Evolutionary conservation across 2,113 vertebrate species (phyloP).

Genomic region (Xenopus borealis): DNA sequence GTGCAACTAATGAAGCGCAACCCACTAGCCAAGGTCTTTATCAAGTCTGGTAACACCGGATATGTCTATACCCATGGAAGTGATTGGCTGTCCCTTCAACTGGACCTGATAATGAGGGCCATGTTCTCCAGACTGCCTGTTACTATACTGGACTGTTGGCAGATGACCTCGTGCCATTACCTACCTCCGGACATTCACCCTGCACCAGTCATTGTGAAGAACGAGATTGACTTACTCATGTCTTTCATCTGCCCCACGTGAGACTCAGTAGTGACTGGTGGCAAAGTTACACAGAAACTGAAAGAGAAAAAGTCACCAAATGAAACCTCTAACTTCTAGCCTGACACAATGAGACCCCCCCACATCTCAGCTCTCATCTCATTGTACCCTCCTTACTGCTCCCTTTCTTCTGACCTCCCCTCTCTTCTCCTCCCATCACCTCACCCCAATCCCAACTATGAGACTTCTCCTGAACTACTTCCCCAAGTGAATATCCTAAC

Average conservation of each 20-base stretch:
- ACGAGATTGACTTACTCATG: slow-evolving; percentile 48
- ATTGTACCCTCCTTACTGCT: too few relatives aligned
- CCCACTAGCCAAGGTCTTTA: slow-evolving; percentile 37
- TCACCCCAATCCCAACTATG: too few relatives aligned
- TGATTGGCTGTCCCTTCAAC: slow-evolving; percentile 52
- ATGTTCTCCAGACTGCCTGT: slow-evolving; percentile 50
- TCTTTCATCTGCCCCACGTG: slow-evolving; percentile 48
- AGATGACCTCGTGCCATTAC: slow-evolving; percentile 55
- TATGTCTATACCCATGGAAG: slow-evolving; percentile 41
- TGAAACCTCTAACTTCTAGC: too few relatives aligned
- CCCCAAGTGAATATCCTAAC: too few relatives aligned
- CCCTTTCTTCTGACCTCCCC: too few relatives aligned
- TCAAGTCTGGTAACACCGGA: slow-evolving; percentile 50
- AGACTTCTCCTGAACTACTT: too few relatives aligned
- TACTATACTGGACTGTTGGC: slow-evolving; percentile 50
- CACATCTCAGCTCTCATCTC: too few relatives aligned
- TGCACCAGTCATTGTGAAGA: slow-evolving; percentile 35
- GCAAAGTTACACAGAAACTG: too few relatives aligned
- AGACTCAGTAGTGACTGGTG: not conserved
- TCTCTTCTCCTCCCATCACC: too few relatives aligned
- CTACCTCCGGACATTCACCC: slow-evolving; percentile 47
- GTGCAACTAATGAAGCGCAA: slow-evolving; percentile 34
- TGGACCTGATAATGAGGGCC: slow-evolving; percentile 43
- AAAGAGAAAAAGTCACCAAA: too few relatives aligned
- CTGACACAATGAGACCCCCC: too few relatives aligned